phyloP scores from a whole-genome alignment of 1,140 invertebrate genomes.

The Trichoplusia ni region DNA sequence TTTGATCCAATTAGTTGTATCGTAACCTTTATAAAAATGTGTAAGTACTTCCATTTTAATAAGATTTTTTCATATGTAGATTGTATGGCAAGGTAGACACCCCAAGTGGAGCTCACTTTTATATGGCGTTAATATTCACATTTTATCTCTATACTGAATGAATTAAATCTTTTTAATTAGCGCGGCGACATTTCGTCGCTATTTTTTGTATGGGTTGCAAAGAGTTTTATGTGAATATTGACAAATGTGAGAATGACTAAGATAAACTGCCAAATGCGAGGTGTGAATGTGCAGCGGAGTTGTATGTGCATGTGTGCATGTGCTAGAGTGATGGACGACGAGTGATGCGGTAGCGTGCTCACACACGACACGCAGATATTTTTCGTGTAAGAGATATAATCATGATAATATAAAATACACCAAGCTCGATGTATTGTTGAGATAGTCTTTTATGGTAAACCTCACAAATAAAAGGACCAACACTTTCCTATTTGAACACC shows the following conservation, averaged over 20 bases:
- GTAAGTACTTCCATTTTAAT: slow-evolving; percentile 80
- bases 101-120: slow-evolving; percentile 58
- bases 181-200: neutral
- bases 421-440: slow-evolving; percentile 66
- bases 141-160: slow-evolving; percentile 41
- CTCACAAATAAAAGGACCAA: slow-evolving; percentile 50
- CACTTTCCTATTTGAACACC: slow-evolving; percentile 40
- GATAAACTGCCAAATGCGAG: slow-evolving; percentile 78
- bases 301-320: slow-evolving; percentile 3
- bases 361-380: slow-evolving; percentile 53
- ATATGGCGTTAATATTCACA: slow-evolving; percentile 63
- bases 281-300: slow-evolving; percentile 34
- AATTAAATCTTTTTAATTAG: slow-evolving; percentile 10
- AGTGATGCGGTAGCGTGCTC: slow-evolving; percentile 36
- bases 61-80: slow-evolving; percentile 75
- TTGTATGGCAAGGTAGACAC: slow-evolving; percentile 66
- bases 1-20: slow-evolving; percentile 74
- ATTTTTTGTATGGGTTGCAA: slow-evolving; percentile 16
- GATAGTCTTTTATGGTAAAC: slow-evolving; percentile 58
- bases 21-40: slow-evolving; percentile 62
- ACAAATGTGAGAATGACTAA: slow-evolving; percentile 59
- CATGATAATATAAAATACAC: slow-evolving; percentile 75
- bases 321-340: slow-evolving; percentile 31
- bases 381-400: slow-evolving; percentile 71
- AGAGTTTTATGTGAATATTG: slow-evolving; percentile 69